phyloP scores from a whole-genome alignment of 2,888 invertebrate genomes.

The Baccha elongata region DNA sequence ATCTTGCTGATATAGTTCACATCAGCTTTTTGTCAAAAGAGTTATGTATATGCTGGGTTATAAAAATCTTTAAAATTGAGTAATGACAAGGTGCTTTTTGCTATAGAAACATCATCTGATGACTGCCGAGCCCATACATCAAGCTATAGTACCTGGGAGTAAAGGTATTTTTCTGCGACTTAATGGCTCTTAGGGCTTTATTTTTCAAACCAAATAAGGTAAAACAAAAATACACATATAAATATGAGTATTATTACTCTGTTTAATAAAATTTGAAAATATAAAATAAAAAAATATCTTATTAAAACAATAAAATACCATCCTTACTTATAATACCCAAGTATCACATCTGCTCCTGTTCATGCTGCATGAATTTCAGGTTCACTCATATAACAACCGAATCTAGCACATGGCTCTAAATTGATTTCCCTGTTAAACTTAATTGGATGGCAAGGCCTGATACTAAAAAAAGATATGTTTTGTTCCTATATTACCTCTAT shows the following conservation, averaged over 20 bases:
- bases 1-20: too few relatives aligned
- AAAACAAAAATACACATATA: too few relatives aligned
- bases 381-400: conserved; percentile 7
- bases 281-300: conserved; percentile 38
- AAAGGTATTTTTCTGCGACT: too few relatives aligned
- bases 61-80: too few relatives aligned
- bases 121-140: too few relatives aligned
- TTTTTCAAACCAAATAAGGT: too few relatives aligned
- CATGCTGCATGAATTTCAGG: not conserved
- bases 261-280: conserved; percentile 2
- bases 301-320: conserved; percentile 50
- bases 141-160: too few relatives aligned
- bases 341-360: not conserved
- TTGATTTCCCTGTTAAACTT: conserved; percentile 51
- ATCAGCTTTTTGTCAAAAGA: too few relatives aligned
- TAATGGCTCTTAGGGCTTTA: too few relatives aligned
- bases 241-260: conserved; percentile 26
- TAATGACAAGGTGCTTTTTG: too few relatives aligned
- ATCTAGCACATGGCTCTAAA: conserved; percentile 35
- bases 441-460: conserved; percentile 42
- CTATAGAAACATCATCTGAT: too few relatives aligned
- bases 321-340: not conserved
- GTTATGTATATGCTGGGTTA: too few relatives aligned
- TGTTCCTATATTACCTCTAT: not conserved
- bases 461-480: not conserved